Evolutionary conservation across 2,113 vertebrate genomes (phyloP).

Genomic region (Asarcornis scutulata): DNA sequence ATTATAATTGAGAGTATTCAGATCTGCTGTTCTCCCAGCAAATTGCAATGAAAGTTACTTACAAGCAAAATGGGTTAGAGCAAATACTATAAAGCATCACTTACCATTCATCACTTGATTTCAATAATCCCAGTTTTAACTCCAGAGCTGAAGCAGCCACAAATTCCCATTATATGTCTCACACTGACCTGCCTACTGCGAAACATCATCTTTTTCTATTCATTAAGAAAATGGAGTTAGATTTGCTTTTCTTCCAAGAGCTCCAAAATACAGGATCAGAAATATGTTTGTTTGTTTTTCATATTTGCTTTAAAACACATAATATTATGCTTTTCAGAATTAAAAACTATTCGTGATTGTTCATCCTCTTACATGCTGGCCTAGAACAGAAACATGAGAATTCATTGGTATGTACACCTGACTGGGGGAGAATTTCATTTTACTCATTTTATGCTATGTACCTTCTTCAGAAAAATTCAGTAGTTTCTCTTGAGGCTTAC

Average conservation of each 20-base stretch:
- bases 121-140: neutral
- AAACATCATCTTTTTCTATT: conserved; percentile 35
- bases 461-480: neutral
- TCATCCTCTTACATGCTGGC: neutral
- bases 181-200: neutral
- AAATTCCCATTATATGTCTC: conserved; percentile 3
- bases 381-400: neutral
- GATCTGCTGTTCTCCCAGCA: neutral
- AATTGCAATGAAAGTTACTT: neutral
- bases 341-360: neutral
- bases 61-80: neutral
- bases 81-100: neutral
- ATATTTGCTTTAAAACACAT: neutral
- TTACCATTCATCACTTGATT: conserved; percentile 11
- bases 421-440: neutral
- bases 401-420: neutral
- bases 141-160: neutral
- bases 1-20: neutral
- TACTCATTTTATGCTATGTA: neutral
- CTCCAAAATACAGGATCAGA: neutral
- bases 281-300: neutral
- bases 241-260: neutral
- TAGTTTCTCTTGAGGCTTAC: neutral
- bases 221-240: neutral
- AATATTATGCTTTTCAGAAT: neutral